Percentiles rank a stretch among this genome's conserved stretches.
phyloP scores from a whole-genome alignment of 2,113 vertebrate species.

The Eclectus roratus region DNA sequence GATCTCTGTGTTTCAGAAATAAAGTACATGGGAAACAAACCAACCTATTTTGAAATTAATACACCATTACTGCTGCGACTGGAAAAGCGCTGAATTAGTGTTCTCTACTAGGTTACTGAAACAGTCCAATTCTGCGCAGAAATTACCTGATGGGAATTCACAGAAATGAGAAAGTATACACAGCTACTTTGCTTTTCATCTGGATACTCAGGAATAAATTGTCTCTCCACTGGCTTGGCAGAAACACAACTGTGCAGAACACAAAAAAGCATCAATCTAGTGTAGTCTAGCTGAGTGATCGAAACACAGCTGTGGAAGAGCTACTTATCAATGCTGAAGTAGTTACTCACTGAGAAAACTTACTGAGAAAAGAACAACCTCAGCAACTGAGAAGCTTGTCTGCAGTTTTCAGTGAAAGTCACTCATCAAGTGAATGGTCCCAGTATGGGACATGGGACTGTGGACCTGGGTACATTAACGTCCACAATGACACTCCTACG shows the following conservation, averaged over 20 bases:
- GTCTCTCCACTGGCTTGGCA: not conserved
- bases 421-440: not conserved
- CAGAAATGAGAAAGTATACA: not conserved
- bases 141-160: constrained; percentile 20
- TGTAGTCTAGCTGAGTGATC: not conserved
- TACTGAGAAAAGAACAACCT: not conserved
- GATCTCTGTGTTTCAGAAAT: not conserved
- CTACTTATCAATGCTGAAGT: not conserved
- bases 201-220: constrained; percentile 22
- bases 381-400: not conserved
- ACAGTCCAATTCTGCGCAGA: not conserved
- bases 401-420: not conserved
- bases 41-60: constrained; percentile 6
- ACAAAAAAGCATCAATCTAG: not conserved
- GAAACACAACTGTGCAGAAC: not conserved
- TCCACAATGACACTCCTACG: fast-evolving
- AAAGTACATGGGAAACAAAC: not conserved
- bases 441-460: not conserved
- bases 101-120: not conserved
- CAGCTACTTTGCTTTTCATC: constrained; percentile 6
- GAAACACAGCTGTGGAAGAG: not conserved
- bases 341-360: not conserved
- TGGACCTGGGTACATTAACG: not conserved
- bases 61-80: not conserved
- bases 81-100: not conserved